Base-by-base conservation (phyloP, 2,888 invertebrate species). In the Creontiades dilutus region DNA sequence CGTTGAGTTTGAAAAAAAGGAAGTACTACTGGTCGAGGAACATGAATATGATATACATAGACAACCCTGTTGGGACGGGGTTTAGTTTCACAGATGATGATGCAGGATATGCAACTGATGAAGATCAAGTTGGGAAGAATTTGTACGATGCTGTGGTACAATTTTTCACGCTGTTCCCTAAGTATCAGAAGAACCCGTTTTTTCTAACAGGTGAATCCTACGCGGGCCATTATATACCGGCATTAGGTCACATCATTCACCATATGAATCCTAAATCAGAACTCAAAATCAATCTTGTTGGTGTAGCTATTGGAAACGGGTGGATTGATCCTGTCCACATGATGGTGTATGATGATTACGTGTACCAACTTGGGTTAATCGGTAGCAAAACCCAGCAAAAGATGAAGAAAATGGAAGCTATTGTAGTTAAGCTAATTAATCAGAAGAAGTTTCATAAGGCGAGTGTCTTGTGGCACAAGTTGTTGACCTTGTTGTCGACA, bases 41-140 rank as follows among this genome's bases (percentile, higher is more conserved):
- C 16, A 97, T 97, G 93, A 96, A 96, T 92, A 93, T 98, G 75
- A 95, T 98, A 89, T 99, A 97, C 93, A 96, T 99, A 90, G 98
- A 99, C 93, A 98, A 97, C 93, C 98, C 98, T 0, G 98, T 97
- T 0, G 97, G 98, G 0, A 96, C 98, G 1, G 98, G 98, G 0
- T 99, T 96, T 93, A 98, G 98, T 93, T 98, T 97, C 92, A 98
- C 98, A 0, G 19, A 75, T 16, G 93, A 95, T 89, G 95, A 96
- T 19, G 94, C 93, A 89, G 98, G 98, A 0, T 98, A 96, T 93
- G 96, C 96, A 14, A 95, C 94, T 7, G 96, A 97, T 93, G 96
- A 98, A 93, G 95, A 95, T 0, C 95, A 96, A 92, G 97, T 98
- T 0, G 98, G 96, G 0, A 94, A 95, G 84, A 96, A 98, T 93